Percentiles rank a stretch among this genome's conserved stretches.
phyloP scores from a whole-genome alignment of 2,113 vertebrate species.

The Platysteira castanea region DNA sequence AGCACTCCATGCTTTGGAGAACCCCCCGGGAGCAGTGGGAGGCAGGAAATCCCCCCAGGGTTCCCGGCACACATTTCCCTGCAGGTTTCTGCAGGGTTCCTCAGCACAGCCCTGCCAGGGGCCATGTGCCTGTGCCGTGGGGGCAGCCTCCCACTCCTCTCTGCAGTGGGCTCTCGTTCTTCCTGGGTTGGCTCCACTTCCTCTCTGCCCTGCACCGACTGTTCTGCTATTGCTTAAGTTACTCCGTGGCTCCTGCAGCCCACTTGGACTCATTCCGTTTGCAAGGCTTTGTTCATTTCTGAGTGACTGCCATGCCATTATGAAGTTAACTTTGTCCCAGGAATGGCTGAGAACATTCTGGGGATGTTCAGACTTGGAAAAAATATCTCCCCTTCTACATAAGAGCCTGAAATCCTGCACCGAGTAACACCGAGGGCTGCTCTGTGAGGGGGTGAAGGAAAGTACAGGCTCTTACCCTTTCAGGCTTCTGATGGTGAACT shows the following conservation, averaged over 20 bases:
- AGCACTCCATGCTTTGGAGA: neutral
- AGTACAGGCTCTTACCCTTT: slow-evolving; percentile 60
- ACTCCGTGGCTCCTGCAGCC: neutral
- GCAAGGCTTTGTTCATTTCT: neutral
- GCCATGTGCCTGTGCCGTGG: neutral
- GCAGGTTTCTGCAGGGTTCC: neutral
- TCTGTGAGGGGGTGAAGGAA: neutral
- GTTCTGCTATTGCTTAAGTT: neutral
- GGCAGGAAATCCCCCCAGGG: slow-evolving; percentile 52
- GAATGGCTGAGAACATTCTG: neutral
- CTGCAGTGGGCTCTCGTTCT: neutral
- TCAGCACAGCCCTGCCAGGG: neutral
- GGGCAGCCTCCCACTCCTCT: neutral
- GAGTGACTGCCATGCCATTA: neutral
- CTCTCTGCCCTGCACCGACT: neutral
- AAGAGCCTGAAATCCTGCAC: neutral
- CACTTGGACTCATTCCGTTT: neutral
- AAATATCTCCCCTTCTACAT: neutral
- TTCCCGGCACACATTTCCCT: slow-evolving; percentile 26
- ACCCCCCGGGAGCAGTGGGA: neutral
- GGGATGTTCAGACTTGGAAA: neutral
- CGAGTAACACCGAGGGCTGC: neutral
- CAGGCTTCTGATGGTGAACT: slow-evolving; percentile 63
- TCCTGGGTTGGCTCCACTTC: slow-evolving; percentile 19
- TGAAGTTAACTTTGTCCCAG: neutral